A percentile compares a stretch with the other conserved stretches of the same genome.
These are phyloP conservation scores for Halictus rubicundus DNA, from an alignment of 1,140 invertebrate species.

Conservation along the genomic window DNA sequence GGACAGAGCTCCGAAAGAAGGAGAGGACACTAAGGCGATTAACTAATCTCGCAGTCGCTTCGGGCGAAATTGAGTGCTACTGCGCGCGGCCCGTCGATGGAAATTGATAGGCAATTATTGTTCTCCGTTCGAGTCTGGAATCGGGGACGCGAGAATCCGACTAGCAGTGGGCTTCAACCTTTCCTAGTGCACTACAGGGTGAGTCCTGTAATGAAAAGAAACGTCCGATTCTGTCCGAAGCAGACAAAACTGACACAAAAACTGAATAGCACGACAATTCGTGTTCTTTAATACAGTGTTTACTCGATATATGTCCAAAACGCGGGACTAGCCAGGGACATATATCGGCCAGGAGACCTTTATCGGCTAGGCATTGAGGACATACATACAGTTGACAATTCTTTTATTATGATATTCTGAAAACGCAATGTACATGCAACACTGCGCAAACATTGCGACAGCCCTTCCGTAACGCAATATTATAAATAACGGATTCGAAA, in stretches of 20 bases:
- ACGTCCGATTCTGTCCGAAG: background rate
- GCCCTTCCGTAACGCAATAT: no score
- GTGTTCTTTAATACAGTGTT: no score
- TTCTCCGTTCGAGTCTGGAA: slow-evolving; percentile 14
- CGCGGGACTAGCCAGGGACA: no score
- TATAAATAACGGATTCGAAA: no score
- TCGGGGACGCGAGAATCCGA: slow-evolving; percentile 11
- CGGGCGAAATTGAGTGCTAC: slow-evolving; percentile 9
- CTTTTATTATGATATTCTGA: no score
- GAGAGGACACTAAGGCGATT: slow-evolving; percentile 6
- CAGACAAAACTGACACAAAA: background rate
- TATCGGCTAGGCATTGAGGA: no score
- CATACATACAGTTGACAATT: no score
- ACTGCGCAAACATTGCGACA: no score
- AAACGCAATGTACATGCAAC: no score
- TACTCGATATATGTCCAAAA: no score
- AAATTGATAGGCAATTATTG: slow-evolving; percentile 36
- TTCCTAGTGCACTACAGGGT: background rate
- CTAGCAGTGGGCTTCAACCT: background rate
- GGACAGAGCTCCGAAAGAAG: background rate
- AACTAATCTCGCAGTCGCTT: background rate
- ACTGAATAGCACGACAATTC: background rate
- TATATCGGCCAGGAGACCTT: no score
- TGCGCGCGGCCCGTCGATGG: background rate
- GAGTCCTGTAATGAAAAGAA: background rate